Evolutionary conservation across 2,797 vertebrate genomes (phyloP).

Genomic region (Myotis planiceps): DNA sequence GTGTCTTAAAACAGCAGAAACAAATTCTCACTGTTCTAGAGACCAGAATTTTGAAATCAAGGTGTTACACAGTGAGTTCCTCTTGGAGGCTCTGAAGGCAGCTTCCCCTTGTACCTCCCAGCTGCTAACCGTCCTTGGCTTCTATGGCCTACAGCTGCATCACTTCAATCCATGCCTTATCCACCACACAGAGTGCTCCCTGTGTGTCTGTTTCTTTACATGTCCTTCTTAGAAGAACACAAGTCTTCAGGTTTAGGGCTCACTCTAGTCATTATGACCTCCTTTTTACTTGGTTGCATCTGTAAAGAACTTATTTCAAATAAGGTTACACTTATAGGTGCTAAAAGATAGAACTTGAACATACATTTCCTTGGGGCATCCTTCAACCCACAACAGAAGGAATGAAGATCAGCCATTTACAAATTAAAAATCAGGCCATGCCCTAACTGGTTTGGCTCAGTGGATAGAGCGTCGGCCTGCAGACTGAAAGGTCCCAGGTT

Average conservation of each 20-base stretch:
- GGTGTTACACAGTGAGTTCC: fast-evolving
- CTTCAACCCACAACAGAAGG: not conserved
- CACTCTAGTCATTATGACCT: too few species aligned
- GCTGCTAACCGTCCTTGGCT: fast-evolving
- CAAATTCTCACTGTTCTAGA: not conserved
- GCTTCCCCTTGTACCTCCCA: fast-evolving
- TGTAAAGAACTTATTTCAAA: not conserved
- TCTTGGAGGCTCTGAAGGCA: too few species aligned
- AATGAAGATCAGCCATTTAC: not conserved
- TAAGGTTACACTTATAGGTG: not conserved
- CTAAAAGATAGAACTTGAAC: fast-evolving
- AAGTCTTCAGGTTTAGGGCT: not conserved
- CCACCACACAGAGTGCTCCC: too few species aligned
- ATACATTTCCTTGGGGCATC: not conserved
- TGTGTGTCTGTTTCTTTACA: fast-evolving
- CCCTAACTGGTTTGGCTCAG: too few species aligned
- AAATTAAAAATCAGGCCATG: not conserved
- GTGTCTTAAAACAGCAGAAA: not conserved
- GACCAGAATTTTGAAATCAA: not conserved
- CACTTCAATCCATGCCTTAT: fast-evolving
- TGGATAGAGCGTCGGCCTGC: too few species aligned
- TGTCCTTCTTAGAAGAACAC: fast-evolving
- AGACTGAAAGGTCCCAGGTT: too few species aligned
- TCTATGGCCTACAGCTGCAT: fast-evolving
- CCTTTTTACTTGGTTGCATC: too few species aligned